These are phyloP conservation scores for Aurelia sp. DNA, from an alignment of 30 jellyfish, hydroid and myxozoan species.

Conservation along the genomic window DNA sequence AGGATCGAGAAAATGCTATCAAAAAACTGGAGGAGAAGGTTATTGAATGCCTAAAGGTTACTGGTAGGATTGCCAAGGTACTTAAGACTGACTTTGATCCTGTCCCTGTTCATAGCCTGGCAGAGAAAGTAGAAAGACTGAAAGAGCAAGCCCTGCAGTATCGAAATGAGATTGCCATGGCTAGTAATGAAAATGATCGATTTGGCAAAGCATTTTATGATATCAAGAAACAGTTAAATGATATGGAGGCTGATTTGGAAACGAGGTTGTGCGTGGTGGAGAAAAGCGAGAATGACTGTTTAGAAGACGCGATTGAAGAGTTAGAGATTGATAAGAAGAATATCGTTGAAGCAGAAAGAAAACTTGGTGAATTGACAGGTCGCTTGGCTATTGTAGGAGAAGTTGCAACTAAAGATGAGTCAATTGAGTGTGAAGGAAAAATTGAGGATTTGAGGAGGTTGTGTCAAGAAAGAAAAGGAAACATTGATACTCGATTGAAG, in stretches of 20 bases:
- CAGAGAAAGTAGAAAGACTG: neutral
- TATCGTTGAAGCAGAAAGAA: neutral
- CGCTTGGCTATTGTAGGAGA: constrained; percentile 1
- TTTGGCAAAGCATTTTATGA: constrained; percentile 27
- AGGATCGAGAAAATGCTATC: neutral
- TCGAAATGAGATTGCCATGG: constrained; percentile 9
- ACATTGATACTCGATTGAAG: neutral
- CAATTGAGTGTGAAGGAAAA: neutral
- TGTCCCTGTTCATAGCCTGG: constrained; percentile 1
- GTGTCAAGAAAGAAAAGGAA: neutral
- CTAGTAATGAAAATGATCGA: constrained; percentile 23
- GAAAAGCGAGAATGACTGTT: neutral
- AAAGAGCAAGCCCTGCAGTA: neutral
- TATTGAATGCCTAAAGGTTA: neutral
- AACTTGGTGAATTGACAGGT: constrained; percentile 4
- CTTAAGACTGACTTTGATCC: neutral
- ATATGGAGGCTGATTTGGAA: neutral
- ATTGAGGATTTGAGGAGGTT: neutral
- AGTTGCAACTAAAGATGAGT: neutral
- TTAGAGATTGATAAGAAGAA: neutral
- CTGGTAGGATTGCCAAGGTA: neutral
- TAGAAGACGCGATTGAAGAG: neutral
- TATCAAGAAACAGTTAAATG: constrained; percentile 1
- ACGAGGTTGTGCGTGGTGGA: neutral
- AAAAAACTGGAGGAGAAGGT: neutral